These are phyloP conservation scores for Phenganax stokvisi DNA, from an alignment of 92 coral and sea anemone genomes.

Conservation along the genomic window DNA sequence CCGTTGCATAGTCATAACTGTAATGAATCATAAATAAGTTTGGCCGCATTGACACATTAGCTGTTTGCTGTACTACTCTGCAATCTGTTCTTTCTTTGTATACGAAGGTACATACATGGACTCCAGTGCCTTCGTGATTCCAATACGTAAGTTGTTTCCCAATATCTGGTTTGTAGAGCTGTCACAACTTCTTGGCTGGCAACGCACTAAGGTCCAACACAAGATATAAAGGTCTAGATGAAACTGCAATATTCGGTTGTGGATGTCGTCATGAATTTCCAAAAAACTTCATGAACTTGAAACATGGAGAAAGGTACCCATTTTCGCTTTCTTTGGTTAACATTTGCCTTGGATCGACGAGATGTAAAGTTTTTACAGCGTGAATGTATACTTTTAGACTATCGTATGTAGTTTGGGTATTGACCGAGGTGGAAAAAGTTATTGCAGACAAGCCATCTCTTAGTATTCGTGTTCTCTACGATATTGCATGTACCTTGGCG, in stretches of 20 bases:
- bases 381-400: conserved; percentile 18
- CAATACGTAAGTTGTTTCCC: neutral
- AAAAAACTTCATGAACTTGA: neutral
- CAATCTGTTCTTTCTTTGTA: no score
- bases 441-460: conserved; percentile 34
- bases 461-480: conserved; percentile 26
- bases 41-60: no score
- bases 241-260: conserved; percentile 15
- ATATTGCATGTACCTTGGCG: conserved; percentile 36
- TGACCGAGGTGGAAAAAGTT: conserved; percentile 30
- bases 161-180: neutral
- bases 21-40: no score
- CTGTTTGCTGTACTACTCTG: no score
- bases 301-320: neutral
- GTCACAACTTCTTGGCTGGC: conserved; percentile 9
- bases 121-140: neutral
- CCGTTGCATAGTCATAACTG: no score
- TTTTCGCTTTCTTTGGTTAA: neutral
- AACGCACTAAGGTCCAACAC: conserved; percentile 6
- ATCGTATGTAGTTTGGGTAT: conserved; percentile 39
- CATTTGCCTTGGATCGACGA: neutral
- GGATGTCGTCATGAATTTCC: conserved; percentile 2
- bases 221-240: conserved; percentile 1
- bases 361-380: conserved; percentile 7
- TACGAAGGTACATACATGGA: neutral